Evolutionary conservation across 2,113 vertebrate genomes (phyloP).

Genomic region (Daboia siamensis): DNA sequence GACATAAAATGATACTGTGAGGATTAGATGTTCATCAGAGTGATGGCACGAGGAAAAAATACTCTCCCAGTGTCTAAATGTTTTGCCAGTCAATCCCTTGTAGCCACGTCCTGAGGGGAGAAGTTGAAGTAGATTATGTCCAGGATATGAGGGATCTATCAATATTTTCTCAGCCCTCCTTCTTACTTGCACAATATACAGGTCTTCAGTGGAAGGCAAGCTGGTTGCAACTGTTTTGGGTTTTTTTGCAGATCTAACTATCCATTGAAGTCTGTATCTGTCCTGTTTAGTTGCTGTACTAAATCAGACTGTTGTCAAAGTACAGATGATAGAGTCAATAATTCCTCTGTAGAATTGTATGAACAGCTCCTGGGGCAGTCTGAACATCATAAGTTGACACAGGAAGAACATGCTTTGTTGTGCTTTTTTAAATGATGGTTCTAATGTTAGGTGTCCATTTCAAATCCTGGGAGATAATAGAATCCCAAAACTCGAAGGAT

Average conservation of each 20-base stretch:
- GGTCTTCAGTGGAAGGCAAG: background rate
- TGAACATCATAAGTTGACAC: background rate
- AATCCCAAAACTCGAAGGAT: background rate
- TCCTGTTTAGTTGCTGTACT: background rate
- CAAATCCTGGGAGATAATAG: background rate
- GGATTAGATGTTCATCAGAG: background rate
- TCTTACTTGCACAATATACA: background rate
- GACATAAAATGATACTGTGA: background rate
- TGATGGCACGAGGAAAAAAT: background rate
- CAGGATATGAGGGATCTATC: background rate
- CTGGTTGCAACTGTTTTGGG: background rate
- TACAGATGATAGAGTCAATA: background rate
- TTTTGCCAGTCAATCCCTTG: background rate
- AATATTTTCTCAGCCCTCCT: background rate
- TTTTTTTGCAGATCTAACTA: background rate
- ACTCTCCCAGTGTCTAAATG: background rate
- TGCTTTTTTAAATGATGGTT: background rate
- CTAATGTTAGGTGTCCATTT: background rate
- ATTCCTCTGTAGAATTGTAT: background rate
- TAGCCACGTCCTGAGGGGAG: background rate
- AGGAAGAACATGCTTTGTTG: background rate
- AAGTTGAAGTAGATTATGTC: background rate
- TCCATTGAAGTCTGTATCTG: background rate
- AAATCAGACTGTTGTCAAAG: background rate
- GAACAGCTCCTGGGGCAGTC: background rate